A percentile compares a stretch with the other conserved stretches of the same genome.
These are phyloP conservation scores for Ceramica pisi DNA, from an alignment of 2,888 invertebrate genomes.

Conservation along the genomic window DNA sequence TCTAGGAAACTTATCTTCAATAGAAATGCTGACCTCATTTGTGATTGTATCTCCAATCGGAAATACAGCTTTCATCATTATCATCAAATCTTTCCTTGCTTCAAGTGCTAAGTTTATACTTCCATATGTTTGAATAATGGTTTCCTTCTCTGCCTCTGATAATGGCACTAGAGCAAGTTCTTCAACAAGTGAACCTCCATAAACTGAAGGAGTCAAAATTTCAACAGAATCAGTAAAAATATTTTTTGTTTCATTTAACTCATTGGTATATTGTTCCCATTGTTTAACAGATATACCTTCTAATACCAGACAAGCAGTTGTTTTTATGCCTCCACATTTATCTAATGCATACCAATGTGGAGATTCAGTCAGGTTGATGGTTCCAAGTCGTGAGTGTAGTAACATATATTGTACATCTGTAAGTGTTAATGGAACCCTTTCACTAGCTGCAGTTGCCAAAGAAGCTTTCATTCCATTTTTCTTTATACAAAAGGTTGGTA, in stretches of 20 bases:
- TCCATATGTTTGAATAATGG: slow-evolving; percentile 92
- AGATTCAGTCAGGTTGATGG: slow-evolving; percentile 92
- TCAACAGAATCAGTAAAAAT: slow-evolving; percentile 93
- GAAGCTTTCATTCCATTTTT: slow-evolving; percentile 92
- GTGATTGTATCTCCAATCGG: slow-evolving; percentile 83
- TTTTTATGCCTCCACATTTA: slow-evolving; percentile 92
- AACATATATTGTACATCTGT: slow-evolving; percentile 96
- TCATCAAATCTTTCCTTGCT: slow-evolving; percentile 92
- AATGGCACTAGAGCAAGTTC: slow-evolving; percentile 95
- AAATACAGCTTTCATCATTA: slow-evolving; percentile 94
- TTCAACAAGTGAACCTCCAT: slow-evolving; percentile 93
- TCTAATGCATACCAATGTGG: slow-evolving; percentile 96
- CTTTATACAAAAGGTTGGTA: slow-evolving; percentile 92
- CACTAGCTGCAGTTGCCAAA: slow-evolving; percentile 88
- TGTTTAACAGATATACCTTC: slow-evolving; percentile 95
- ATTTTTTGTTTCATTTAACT: slow-evolving; percentile 91
- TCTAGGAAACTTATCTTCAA: slow-evolving; percentile 94
- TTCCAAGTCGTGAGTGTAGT: slow-evolving; percentile 94
- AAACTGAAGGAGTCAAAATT: slow-evolving; percentile 93
- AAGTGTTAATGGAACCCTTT: slow-evolving; percentile 94
- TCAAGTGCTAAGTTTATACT: slow-evolving; percentile 94
- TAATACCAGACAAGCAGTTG: slow-evolving; percentile 94
- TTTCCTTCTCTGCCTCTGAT: slow-evolving; percentile 93
- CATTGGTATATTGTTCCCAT: slow-evolving; percentile 92
- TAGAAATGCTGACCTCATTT: slow-evolving; percentile 61